Percentiles rank a stretch among this genome's conserved stretches.
Evolutionary conservation across 2,113 vertebrate species (phyloP).

Genomic region (Heptranchias perlo): DNA sequence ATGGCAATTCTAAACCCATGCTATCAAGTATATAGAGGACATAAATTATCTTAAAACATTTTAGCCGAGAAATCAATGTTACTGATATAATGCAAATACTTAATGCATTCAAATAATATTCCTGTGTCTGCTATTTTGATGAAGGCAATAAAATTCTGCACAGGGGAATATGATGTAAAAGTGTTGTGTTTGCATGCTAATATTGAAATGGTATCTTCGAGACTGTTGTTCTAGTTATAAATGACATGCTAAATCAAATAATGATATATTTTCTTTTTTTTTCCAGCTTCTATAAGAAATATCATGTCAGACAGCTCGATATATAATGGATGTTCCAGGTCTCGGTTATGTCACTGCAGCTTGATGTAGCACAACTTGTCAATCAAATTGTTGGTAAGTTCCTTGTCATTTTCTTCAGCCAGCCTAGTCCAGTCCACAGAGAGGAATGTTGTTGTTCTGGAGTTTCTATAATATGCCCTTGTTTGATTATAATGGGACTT

Average conservation of each 20-base stretch:
- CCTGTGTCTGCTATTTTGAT: not conserved
- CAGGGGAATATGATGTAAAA: not conserved
- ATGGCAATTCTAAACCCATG: not conserved
- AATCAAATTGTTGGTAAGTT: slow-evolving; percentile 30
- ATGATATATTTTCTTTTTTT: not conserved
- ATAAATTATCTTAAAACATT: not conserved
- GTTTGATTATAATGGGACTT: not conserved
- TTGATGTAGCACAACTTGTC: slow-evolving; percentile 7
- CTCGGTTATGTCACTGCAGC: no score
- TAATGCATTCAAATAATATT: not conserved
- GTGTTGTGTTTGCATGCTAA: not conserved
- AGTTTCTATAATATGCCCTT: not conserved
- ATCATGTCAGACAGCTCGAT: not conserved
- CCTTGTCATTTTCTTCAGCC: not conserved
- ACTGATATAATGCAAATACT: not conserved
- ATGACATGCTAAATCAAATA: not conserved
- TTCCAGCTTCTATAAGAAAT: not conserved
- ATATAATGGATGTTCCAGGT: not conserved
- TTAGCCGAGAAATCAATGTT: not conserved
- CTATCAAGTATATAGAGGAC: no score
- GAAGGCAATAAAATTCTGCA: not conserved
- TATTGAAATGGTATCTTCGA: not conserved
- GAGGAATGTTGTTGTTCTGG: not conserved
- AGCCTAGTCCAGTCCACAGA: not conserved
- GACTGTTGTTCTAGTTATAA: not conserved